These are phyloP conservation scores for Sycophila sp. DNA, from an alignment of 1,140 invertebrate species.

Conservation along the genomic window DNA sequence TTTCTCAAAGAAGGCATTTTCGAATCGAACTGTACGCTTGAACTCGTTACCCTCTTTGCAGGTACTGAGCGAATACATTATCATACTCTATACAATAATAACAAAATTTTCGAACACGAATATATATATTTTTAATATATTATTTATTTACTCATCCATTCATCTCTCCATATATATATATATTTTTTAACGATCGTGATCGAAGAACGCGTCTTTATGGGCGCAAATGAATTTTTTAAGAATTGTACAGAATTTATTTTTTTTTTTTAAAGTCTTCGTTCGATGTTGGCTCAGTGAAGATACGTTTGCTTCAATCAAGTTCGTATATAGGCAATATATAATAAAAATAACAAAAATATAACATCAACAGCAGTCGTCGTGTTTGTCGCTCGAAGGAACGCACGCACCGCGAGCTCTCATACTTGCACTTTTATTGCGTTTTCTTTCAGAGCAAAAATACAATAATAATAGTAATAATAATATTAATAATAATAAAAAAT, in stretches of 20 bases:
- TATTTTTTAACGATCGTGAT: conserved; percentile 29
- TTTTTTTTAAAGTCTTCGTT: not conserved
- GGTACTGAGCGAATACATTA: conserved; percentile 52
- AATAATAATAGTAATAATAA: conserved; percentile 32
- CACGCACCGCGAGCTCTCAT: conserved; percentile 39
- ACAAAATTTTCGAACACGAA: conserved; percentile 61
- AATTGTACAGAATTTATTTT: conserved; percentile 5
- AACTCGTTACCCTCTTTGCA: conserved; percentile 49
- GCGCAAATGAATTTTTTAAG: conserved; percentile 5
- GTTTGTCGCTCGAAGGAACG: conserved; percentile 50
- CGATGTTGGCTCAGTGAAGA: conserved; percentile 1
- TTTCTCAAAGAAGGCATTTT: conserved; percentile 46
- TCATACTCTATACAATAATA: conserved; percentile 60
- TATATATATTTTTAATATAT: conserved; percentile 32
- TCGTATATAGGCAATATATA: conserved; percentile 45
- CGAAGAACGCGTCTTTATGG: conserved; percentile 33
- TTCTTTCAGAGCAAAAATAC: conserved; percentile 32
- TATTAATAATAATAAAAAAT: conserved; percentile 13
- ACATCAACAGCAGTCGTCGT: conserved; percentile 62
- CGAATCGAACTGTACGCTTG: conserved; percentile 45
- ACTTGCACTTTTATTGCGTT: conserved; percentile 50
- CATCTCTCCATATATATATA: conserved; percentile 14
- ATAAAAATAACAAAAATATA: conserved; percentile 66
- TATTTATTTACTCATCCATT: conserved; percentile 29
- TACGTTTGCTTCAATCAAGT: not conserved